Evolutionary conservation across 1,140 invertebrate species (phyloP).

Genomic region (Apis cerana): DNA sequence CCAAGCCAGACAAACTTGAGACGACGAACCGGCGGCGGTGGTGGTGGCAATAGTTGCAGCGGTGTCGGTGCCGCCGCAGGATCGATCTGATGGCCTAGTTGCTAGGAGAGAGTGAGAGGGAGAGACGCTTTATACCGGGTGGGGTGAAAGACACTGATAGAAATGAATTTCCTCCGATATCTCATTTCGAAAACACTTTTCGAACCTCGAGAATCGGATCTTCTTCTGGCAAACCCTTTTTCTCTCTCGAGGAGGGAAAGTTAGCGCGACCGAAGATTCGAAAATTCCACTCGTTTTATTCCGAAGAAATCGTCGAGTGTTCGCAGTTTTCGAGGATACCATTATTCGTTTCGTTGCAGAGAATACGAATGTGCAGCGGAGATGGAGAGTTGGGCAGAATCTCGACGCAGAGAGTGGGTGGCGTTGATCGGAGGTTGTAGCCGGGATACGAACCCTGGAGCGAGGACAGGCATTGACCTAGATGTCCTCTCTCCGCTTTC

Average conservation of each 20-base stretch:
- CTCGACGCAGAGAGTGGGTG: constrained; percentile 17
- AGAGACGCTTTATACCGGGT: constrained; percentile 22
- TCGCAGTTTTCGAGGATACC: not conserved
- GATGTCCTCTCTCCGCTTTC: constrained; percentile 59
- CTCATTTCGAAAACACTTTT: no score
- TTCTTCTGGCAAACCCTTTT: no score
- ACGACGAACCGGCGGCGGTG: not conserved
- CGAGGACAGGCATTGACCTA: constrained; percentile 75
- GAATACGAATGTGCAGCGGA: not conserved
- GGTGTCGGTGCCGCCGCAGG: constrained; percentile 65
- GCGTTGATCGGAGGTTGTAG: constrained; percentile 55
- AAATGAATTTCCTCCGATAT: not conserved
- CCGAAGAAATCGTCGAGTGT: no score
- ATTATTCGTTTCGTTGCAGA: no score
- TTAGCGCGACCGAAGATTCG: no score
- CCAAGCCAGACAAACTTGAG: constrained; percentile 32
- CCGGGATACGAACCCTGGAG: constrained; percentile 66
- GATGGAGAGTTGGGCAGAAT: constrained; percentile 10
- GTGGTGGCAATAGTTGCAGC: constrained; percentile 28
- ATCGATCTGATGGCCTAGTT: constrained; percentile 78
- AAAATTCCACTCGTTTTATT: no score
- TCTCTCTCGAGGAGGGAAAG: no score
- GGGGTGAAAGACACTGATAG: not conserved
- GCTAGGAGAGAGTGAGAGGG: constrained; percentile 64
- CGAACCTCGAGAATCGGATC: no score